Percentiles rank a stretch among this genome's conserved stretches.
Evolutionary conservation across 2,888 invertebrate species (phyloP).

Genomic region (Lissocephala sabroskyi): DNA sequence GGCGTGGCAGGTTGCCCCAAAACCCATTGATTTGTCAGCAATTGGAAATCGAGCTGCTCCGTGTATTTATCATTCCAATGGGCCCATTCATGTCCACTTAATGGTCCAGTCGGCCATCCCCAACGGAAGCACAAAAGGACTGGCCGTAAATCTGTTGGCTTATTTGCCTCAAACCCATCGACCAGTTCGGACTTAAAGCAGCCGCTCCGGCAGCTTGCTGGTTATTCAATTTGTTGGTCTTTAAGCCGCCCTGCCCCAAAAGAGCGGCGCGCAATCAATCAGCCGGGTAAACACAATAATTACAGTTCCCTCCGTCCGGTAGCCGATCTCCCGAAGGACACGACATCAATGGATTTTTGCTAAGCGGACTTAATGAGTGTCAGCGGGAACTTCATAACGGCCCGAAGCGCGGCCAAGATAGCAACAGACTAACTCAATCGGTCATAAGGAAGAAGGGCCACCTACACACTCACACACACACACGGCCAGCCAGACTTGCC

Average conservation of each 20-base stretch:
- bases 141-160: constrained; percentile 36
- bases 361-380: constrained; percentile 47
- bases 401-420: background rate
- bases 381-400: constrained; percentile 30
- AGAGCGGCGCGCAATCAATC: constrained; percentile 47
- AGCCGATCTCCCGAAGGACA: no score
- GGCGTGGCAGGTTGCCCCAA: no score
- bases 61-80: constrained; percentile 39
- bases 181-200: constrained; percentile 32
- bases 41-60: no score
- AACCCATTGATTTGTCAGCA: no score
- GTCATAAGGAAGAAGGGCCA: constrained; percentile 14
- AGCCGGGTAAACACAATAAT: constrained; percentile 13
- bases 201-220: background rate
- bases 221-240: constrained; percentile 3
- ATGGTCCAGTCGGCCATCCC: constrained; percentile 15
- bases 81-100: constrained; percentile 39
- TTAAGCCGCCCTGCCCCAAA: constrained; percentile 29
- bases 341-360: constrained; percentile 19
- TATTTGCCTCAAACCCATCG: constrained; percentile 4
- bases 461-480: background rate
- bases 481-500: background rate
- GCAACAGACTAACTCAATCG: background rate
- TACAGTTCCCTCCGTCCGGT: constrained; percentile 2
- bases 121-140: background rate